Conservation (phyloP, 2,113 vertebrate species). For the Alosa alosa region DNA sequence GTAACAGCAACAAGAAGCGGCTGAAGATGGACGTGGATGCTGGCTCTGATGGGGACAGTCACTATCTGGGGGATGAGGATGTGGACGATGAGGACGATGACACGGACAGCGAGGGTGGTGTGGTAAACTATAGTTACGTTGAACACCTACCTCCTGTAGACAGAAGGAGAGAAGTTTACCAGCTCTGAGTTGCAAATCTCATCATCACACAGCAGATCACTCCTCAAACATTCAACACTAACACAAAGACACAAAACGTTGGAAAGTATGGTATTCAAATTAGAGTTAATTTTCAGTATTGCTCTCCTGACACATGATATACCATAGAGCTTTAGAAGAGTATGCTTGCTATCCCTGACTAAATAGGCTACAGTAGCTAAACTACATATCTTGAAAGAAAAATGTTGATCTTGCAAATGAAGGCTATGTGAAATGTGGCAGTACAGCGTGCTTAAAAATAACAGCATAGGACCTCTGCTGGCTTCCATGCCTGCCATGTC, state of each 20-base stretch:
- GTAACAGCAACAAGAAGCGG: constrained; percentile 75
- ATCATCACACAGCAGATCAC: neutral
- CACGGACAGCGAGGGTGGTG: constrained; percentile 57
- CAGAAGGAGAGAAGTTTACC: constrained; percentile 46
- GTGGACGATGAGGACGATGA: constrained; percentile 49
- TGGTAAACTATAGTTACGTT: constrained; percentile 67
- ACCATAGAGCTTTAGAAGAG: neutral
- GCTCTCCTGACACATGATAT: neutral
- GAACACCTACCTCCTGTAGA: constrained; percentile 52
- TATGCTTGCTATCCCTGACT: neutral
- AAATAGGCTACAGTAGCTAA: neutral
- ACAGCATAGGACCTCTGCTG: neutral
- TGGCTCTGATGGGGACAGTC: constrained; percentile 55
- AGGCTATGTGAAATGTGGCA: neutral
- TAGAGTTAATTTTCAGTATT: neutral
- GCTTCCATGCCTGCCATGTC: neutral
- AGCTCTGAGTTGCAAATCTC: constrained; percentile 41
- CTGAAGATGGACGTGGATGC: constrained; percentile 39
- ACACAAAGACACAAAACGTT: neutral
- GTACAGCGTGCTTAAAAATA: neutral
- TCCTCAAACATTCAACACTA: neutral
- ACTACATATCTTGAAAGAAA: neutral
- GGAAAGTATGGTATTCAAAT: neutral
- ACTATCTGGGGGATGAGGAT: constrained; percentile 62
- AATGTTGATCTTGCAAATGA: neutral